A percentile compares a stretch with the other conserved stretches of the same genome.
Conservation (phyloP, 2,113 vertebrate genomes). For the Poeciliopsis turrubarensis region DNA sequence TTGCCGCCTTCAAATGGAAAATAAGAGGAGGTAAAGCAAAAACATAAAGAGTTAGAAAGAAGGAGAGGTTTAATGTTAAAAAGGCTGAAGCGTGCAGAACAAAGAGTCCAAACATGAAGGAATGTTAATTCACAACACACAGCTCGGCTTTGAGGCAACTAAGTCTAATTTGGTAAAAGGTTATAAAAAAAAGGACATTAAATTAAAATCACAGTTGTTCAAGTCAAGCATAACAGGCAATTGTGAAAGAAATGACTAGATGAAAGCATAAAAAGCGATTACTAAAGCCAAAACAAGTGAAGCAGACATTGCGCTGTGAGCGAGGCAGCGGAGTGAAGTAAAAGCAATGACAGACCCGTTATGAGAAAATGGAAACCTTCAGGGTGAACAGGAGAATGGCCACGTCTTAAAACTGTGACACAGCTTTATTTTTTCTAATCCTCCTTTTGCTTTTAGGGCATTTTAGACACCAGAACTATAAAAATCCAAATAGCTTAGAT, state of each 20-base stretch:
- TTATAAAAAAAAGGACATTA: neutral
- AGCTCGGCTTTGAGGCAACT: constrained; percentile 32
- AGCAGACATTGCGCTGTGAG: constrained; percentile 31
- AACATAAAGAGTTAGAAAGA: constrained; percentile 20
- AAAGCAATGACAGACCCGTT: constrained; percentile 43
- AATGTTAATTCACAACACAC: constrained; percentile 43
- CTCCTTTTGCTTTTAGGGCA: neutral
- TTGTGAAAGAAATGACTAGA: constrained; percentile 8
- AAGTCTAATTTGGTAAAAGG: neutral
- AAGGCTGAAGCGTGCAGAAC: constrained; percentile 56
- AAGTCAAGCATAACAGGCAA: constrained; percentile 21
- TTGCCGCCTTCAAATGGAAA: constrained; percentile 70
- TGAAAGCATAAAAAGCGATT: constrained; percentile 38
- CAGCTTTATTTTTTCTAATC: constrained; percentile 51
- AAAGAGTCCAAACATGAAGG: constrained; percentile 45
- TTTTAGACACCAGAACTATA: neutral
- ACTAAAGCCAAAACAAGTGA: constrained; percentile 41
- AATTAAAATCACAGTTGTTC: constrained; percentile 17
- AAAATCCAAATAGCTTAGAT: neutral
- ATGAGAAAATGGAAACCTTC: constrained; percentile 36
- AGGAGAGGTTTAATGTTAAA: constrained; percentile 41
- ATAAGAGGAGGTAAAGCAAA: constrained; percentile 25
- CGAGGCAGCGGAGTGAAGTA: constrained; percentile 39
- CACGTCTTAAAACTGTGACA: constrained; percentile 59
- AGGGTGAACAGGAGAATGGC: constrained; percentile 52